phyloP scores from a whole-genome alignment of 2,113 vertebrate genomes.

The Alethe castanea region DNA sequence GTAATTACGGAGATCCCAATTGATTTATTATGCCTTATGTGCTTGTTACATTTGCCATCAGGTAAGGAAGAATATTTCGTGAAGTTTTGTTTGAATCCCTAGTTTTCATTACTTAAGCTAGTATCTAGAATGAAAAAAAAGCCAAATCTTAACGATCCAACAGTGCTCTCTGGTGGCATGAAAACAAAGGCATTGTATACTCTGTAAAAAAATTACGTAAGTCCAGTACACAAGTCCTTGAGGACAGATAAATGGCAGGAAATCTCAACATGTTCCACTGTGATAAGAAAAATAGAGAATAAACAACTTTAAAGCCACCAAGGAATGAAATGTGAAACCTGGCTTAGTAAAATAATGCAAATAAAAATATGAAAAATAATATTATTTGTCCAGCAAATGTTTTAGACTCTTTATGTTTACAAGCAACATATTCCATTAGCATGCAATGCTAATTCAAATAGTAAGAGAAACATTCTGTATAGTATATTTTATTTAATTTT shows the following conservation, averaged over 20 bases:
- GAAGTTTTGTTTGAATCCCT: constrained; percentile 1
- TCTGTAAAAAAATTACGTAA: background rate
- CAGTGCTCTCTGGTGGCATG: constrained; percentile 70
- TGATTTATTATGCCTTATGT: constrained; percentile 33
- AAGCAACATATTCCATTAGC: background rate
- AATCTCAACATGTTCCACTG: constrained; percentile 40
- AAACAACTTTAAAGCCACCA: constrained; percentile 51
- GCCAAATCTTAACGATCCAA: constrained; percentile 34
- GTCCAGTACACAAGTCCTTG: constrained; percentile 29
- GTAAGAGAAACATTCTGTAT: background rate
- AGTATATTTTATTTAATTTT: background rate
- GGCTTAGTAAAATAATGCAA: constrained; percentile 36
- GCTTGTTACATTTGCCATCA: constrained; percentile 30
- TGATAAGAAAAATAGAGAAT: constrained; percentile 63
- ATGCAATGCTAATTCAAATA: background rate
- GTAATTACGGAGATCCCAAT: background rate
- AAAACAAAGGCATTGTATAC: constrained; percentile 30
- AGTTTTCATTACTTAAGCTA: constrained; percentile 14
- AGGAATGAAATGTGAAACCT: constrained; percentile 52
- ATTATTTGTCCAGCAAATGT: background rate
- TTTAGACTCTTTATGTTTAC: background rate
- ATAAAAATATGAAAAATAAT: constrained; percentile 17
- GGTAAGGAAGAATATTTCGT: constrained; percentile 35
- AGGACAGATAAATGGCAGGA: constrained; percentile 49
- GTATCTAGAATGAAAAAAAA: background rate